These are phyloP conservation scores for Leptobrachium leishanense DNA, from an alignment of 2,113 vertebrate species.

Conservation along the genomic window DNA sequence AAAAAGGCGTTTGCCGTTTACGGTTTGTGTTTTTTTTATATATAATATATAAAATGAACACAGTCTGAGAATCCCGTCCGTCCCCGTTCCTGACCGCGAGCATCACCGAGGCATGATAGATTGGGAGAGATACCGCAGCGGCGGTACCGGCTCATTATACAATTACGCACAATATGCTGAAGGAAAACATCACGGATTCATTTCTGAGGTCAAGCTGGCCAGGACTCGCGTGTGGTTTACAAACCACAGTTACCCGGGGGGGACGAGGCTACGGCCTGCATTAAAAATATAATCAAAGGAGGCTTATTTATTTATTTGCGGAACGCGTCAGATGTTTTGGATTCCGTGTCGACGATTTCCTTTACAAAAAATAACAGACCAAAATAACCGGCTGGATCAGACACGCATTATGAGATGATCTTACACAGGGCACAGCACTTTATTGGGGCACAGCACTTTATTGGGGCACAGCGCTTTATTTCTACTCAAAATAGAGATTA, in stretches of 20 bases:
- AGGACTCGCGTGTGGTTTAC: neutral
- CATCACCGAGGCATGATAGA: neutral
- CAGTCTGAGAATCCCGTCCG: neutral
- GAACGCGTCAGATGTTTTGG: conserved; percentile 10
- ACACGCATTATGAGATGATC: no score
- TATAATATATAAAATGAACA: neutral
- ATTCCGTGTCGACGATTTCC: neutral
- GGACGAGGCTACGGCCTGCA: neutral
- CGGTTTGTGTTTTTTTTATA: neutral
- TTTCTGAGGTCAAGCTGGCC: neutral
- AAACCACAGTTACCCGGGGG: conserved; percentile 2
- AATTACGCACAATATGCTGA: conserved; percentile 9
- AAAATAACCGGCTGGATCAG: neutral
- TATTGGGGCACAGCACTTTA: no score
- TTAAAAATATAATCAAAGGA: conserved; percentile 7
- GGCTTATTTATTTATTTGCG: neutral
- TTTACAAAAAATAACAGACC: neutral
- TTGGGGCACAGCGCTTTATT: no score
- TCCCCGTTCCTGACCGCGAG: neutral
- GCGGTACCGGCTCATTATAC: neutral
- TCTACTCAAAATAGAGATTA: no score
- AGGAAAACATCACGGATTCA: conserved; percentile 8
- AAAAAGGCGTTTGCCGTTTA: neutral
- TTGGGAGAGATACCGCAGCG: neutral
- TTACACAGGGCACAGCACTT: no score